Evolutionary conservation across 2,888 invertebrate species (phyloP), one percentile per base, ranked within the genome.

Genomic region (Julus scandinavius): DNA sequence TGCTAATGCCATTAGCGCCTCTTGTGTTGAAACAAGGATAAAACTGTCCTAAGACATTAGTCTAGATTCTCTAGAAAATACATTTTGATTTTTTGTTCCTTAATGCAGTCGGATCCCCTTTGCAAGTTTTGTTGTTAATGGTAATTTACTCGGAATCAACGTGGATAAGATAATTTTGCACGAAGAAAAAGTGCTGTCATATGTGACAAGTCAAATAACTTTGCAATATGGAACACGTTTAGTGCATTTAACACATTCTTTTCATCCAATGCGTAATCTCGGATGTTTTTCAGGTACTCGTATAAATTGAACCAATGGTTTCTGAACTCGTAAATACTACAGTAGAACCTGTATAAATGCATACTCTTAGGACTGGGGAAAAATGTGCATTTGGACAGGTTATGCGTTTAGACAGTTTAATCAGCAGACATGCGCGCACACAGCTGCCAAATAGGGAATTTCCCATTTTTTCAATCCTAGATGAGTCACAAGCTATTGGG

Each of bases 1-100:
- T 80, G 80, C 80, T 38, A 80, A 40, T 80, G 80, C 80, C 80
- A 80, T 80, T 80, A 80, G 80, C 80, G 38, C 80, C 80, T 80
- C 80, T 80, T 38, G 80, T 15, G 80, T 80, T 80, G 38, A 40
- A 80, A 80, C 80, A 80, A 11, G 29, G 29, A 54, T 72, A 29
- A 40, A 15, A 80, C 80, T 80, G 38, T 80, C 80, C 3, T 15
- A 38, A 15, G 80, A 80, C 38, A 7, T 45, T 45, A 45, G 45
- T 45, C 45, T 7, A 45, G 80, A 29, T n/a, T 29, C 20, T 72
- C 72, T 29, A 72, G 11, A 38, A 80, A 80, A 80, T 80, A 38
- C 80, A 80, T 80, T 80, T 40, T 13, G 11, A 72, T 72, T 29
- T 80, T 80, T 80, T 80, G 80, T 40, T 2, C 80, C 38, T 40